phyloP scores from a whole-genome alignment of 2,888 invertebrate genomes.

The Calephelis perditalis region DNA sequence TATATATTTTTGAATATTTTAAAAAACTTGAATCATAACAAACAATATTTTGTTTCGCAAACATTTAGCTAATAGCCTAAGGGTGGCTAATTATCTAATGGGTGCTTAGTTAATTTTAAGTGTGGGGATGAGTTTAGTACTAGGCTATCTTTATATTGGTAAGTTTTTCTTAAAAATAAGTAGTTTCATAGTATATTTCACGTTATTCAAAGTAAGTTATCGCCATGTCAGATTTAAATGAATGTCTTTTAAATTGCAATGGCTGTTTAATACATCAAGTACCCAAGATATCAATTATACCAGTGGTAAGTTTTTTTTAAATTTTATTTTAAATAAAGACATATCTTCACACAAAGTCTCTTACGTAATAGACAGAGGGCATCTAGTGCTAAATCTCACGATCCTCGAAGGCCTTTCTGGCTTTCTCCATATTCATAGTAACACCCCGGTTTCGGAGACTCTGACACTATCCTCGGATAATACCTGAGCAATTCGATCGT shows the following conservation, averaged over 20 bases:
- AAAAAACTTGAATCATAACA: not conserved
- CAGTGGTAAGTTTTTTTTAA: conserved; percentile 3
- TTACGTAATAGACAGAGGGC: too few species aligned
- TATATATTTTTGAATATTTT: too few species aligned
- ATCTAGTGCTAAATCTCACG: too few species aligned
- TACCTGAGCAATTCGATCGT: too few species aligned
- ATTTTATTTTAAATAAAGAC: too few species aligned
- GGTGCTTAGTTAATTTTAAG: conserved; percentile 1
- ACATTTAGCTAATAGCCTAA: not conserved
- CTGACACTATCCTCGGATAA: too few species aligned
- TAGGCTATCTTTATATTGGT: conserved; percentile 5
- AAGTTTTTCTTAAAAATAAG: conserved; percentile 8
- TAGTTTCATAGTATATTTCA: conserved; percentile 1
- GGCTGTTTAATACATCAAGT: not conserved
- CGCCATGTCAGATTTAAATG: not conserved
- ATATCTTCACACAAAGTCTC: too few species aligned
- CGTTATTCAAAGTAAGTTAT: not conserved
- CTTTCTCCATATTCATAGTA: too few species aligned
- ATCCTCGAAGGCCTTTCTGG: too few species aligned
- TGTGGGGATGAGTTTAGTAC: not conserved
- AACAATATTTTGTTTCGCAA: not conserved
- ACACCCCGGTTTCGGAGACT: too few species aligned
- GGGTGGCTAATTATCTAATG: not conserved
- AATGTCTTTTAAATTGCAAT: not conserved
- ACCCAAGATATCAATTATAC: not conserved